phyloP scores from a whole-genome alignment of 2,797 vertebrate genomes.

The Poliocrania exsul region DNA sequence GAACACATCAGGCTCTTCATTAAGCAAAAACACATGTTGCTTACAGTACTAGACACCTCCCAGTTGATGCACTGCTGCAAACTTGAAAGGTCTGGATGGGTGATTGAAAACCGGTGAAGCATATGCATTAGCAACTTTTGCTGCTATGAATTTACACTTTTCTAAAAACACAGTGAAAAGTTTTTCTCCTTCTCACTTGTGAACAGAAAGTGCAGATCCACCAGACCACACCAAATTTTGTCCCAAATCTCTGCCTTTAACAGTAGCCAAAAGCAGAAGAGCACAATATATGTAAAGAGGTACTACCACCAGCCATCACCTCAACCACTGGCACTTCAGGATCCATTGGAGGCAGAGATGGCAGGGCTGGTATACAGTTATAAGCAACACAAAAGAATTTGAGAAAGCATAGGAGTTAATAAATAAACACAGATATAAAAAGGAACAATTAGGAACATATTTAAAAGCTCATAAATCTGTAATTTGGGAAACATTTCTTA shows the following conservation, averaged over 20 bases:
- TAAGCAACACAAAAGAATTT: not conserved
- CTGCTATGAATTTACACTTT: not conserved
- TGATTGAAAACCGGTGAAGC: not conserved
- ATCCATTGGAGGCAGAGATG: not conserved
- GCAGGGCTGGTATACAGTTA: not conserved
- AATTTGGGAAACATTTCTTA: not conserved
- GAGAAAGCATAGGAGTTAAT: not conserved
- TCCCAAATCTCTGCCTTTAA: not conserved
- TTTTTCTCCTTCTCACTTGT: not conserved
- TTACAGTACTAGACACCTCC: not conserved
- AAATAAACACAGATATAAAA: not conserved
- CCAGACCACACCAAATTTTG: not conserved
- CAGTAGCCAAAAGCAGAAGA: not conserved
- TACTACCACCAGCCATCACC: not conserved
- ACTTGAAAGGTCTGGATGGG: not conserved
- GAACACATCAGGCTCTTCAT: not conserved
- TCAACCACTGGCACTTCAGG: fast-evolving
- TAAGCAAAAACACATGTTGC: not conserved
- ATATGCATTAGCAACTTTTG: not conserved
- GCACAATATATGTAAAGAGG: not conserved
- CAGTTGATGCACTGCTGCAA: not conserved
- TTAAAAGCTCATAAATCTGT: not conserved
- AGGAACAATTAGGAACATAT: not conserved
- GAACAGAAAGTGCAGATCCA: not conserved
- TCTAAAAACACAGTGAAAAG: not conserved